Conservation (phyloP, 2,113 vertebrate species). For the Brienomyrus longianalis region DNA sequence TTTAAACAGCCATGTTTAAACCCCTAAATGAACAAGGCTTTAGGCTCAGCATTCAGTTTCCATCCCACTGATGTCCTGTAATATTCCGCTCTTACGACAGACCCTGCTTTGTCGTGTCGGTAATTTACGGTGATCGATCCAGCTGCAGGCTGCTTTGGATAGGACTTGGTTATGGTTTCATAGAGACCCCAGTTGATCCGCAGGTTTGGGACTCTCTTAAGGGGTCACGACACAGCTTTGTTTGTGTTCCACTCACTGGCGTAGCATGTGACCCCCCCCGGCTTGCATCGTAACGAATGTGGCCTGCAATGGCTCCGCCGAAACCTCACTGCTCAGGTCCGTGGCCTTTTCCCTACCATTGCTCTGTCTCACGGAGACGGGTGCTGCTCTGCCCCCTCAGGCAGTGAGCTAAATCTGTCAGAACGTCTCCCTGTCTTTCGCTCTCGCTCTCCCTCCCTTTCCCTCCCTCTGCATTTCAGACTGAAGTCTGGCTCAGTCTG, state of each 20-base stretch:
- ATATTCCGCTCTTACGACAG: not conserved
- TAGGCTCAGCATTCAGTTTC: not conserved
- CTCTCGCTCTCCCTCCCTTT: not conserved
- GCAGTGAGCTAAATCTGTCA: constrained; percentile 59
- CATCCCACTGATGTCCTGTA: not conserved
- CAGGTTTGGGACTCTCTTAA: not conserved
- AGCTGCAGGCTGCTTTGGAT: not conserved
- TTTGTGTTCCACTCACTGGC: not conserved
- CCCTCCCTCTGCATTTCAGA: not conserved
- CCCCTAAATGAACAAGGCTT: constrained; percentile 22
- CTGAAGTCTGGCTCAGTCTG: constrained; percentile 54
- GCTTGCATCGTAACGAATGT: not conserved
- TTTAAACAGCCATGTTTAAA: constrained; percentile 6
- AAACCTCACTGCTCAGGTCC: not conserved
- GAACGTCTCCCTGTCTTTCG: constrained; percentile 43
- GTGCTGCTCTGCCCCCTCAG: constrained; percentile 40
- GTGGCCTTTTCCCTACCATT: not conserved
- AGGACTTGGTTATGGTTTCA: not conserved
- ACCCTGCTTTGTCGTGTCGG: not conserved
- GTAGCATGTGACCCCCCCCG: not conserved
- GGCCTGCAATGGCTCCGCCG: not conserved
- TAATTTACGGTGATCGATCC: not conserved
- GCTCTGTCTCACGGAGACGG: constrained; percentile 37
- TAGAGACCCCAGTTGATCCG: not conserved
- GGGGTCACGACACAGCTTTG: not conserved